A percentile compares a stretch with the other conserved stretches of the same genome.
phyloP scores from a whole-genome alignment of 53 echinoderm and acorn worm species.

The Antedon mediterranea region DNA sequence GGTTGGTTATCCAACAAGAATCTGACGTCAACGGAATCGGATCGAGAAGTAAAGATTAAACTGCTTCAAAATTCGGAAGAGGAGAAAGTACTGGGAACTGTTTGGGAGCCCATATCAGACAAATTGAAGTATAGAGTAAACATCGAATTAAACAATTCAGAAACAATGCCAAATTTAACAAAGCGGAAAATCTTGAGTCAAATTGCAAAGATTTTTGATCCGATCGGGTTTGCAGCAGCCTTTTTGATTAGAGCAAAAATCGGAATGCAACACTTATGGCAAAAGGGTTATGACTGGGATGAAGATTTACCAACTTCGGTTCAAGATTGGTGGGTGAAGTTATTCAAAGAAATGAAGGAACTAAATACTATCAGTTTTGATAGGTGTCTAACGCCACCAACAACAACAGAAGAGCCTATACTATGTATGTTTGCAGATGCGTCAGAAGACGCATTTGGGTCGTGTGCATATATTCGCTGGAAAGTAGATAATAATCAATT shows the following conservation, averaged over 20 bases:
- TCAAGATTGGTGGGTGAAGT: slow-evolving; percentile 5
- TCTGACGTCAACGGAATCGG: no score
- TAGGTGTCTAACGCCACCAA: slow-evolving; percentile 13
- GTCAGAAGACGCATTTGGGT: slow-evolving; percentile 40
- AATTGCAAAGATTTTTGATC: slow-evolving; percentile 36
- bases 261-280: slow-evolving; percentile 21
- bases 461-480: slow-evolving; percentile 44
- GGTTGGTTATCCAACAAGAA: no score
- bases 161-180: slow-evolving; percentile 8
- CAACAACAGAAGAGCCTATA: not conserved
- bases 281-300: slow-evolving; percentile 15
- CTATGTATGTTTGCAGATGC: slow-evolving; percentile 50
- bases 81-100: no score
- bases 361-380: slow-evolving; percentile 10
- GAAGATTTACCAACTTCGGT: not conserved
- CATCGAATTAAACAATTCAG: not conserved
- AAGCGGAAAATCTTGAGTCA: slow-evolving; percentile 39
- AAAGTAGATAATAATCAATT: not conserved
- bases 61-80: no score
- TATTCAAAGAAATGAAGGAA: slow-evolving; percentile 25
- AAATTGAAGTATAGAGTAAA: slow-evolving; percentile 13
- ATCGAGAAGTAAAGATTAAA: not conserved
- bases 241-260: slow-evolving; percentile 21
- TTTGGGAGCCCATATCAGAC: no score
- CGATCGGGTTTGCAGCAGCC: slow-evolving; percentile 29